A percentile compares a stretch with the other conserved stretches of the same genome.
These are phyloP conservation scores for Garra rufa DNA, from an alignment of 2,113 vertebrate genomes.

Conservation along the genomic window DNA sequence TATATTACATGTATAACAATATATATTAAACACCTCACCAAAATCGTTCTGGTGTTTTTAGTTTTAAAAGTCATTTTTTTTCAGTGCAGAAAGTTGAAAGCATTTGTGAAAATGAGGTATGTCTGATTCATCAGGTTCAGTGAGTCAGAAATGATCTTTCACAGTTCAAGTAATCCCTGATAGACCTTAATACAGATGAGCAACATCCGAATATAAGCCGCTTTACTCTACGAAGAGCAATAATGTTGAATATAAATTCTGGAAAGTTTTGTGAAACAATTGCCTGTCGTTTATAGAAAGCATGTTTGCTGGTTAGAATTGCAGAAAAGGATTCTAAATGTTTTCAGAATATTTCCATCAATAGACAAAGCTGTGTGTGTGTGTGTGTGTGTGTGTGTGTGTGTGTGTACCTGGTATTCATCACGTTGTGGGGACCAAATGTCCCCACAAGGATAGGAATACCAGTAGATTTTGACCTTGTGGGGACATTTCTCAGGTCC, in stretches of 20 bases:
- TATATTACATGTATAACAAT: no score
- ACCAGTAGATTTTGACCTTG: no score
- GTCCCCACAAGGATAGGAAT: no score
- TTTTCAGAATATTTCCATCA: neutral
- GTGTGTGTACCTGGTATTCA: no score
- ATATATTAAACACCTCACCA: no score
- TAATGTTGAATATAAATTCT: neutral
- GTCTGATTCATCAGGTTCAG: constrained; percentile 25
- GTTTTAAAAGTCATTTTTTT: constrained; percentile 13
- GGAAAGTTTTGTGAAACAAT: neutral
- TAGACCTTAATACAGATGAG: constrained; percentile 24
- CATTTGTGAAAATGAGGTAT: constrained; percentile 31
- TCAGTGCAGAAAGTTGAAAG: neutral
- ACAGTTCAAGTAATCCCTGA: constrained; percentile 24
- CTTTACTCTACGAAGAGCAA: neutral
- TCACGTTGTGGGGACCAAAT: no score
- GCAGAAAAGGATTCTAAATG: neutral
- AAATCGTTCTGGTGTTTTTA: neutral
- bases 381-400: neutral
- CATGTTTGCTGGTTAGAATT: neutral
- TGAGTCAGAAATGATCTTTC: constrained; percentile 41
- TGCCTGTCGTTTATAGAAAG: neutral
- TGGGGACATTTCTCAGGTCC: no score
- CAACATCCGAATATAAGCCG: neutral
- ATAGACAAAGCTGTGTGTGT: neutral